phyloP scores from a whole-genome alignment of 2,888 invertebrate genomes.

The Spodoptera littoralis region DNA sequence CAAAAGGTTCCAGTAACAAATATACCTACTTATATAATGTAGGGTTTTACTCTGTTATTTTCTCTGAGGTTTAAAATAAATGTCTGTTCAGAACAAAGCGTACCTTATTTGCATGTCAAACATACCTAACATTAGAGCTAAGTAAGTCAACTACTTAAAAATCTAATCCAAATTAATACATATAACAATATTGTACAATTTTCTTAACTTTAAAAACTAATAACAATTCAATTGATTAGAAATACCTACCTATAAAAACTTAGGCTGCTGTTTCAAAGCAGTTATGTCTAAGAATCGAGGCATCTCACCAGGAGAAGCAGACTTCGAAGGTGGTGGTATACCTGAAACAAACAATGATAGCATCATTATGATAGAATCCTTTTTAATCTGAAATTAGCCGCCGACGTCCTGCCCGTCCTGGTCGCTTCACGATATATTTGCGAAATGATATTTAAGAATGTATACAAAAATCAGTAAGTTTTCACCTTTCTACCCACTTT shows the following conservation, averaged over 20 bases:
- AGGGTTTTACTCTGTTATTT: conserved; percentile 81
- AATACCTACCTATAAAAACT: conserved; percentile 82
- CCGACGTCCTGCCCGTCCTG: no score
- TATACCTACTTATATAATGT: conserved; percentile 65
- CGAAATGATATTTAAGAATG: no score
- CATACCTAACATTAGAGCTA: conserved; percentile 22
- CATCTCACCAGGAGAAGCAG: conserved; percentile 69
- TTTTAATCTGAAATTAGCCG: no score
- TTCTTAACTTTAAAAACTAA: conserved; percentile 20
- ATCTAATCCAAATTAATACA: conserved; percentile 34
- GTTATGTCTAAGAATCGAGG: conserved; percentile 91
- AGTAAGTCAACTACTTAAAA: conserved; percentile 24
- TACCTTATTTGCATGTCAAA: conserved; percentile 56
- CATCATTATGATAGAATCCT: no score
- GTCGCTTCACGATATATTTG: no score
- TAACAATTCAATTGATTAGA: conserved; percentile 20
- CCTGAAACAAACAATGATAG: conserved; percentile 62
- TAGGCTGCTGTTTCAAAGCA: conserved; percentile 91
- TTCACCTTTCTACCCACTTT: no score
- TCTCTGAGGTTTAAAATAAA: conserved; percentile 86
- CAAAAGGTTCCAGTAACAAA: conserved; percentile 68
- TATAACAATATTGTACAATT: conserved; percentile 36
- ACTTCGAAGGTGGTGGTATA: conserved; percentile 54
- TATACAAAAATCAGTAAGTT: no score
- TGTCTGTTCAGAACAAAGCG: conserved; percentile 80